These are phyloP conservation scores for Adrianichthys oophorus DNA, from an alignment of 2,797 vertebrate genomes.

Conservation along the genomic window DNA sequence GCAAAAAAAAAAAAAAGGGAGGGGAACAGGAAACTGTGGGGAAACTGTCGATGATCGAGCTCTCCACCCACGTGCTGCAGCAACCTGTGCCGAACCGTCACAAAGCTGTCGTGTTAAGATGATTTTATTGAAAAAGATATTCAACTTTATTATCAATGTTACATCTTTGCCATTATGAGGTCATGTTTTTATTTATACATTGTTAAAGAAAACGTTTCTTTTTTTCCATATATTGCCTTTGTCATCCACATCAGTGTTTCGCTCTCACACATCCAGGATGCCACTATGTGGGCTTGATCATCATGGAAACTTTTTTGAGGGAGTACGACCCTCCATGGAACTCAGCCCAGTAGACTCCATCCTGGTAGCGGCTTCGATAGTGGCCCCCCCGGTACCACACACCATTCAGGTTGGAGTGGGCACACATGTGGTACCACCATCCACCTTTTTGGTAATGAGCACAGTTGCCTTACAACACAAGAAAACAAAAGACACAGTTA, in stretches of 20 bases:
- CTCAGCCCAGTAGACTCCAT: slow-evolving; percentile 91
- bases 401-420: slow-evolving; percentile 91
- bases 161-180: neutral
- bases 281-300: slow-evolving; percentile 77
- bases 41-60: neutral
- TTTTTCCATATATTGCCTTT: neutral
- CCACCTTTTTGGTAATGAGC: slow-evolving; percentile 92
- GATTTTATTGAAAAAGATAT: neutral
- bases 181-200: slow-evolving; percentile 5
- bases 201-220: neutral
- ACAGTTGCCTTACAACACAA: slow-evolving; percentile 83
- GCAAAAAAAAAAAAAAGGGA: neutral
- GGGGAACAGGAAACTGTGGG: slow-evolving; percentile 9
- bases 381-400: slow-evolving; percentile 91
- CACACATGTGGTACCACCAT: slow-evolving; percentile 95
- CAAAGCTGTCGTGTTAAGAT: neutral
- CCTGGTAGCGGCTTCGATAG: slow-evolving; percentile 90
- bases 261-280: neutral
- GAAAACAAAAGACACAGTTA: neutral
- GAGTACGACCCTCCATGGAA: slow-evolving; percentile 91
- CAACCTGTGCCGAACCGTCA: neutral
- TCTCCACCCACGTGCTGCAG: neutral
- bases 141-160: neutral
- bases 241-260: slow-evolving; percentile 1
- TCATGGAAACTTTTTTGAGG: slow-evolving; percentile 86